Base-by-base conservation (phyloP, 2,888 invertebrate species). In the Hartigia nigra region DNA sequence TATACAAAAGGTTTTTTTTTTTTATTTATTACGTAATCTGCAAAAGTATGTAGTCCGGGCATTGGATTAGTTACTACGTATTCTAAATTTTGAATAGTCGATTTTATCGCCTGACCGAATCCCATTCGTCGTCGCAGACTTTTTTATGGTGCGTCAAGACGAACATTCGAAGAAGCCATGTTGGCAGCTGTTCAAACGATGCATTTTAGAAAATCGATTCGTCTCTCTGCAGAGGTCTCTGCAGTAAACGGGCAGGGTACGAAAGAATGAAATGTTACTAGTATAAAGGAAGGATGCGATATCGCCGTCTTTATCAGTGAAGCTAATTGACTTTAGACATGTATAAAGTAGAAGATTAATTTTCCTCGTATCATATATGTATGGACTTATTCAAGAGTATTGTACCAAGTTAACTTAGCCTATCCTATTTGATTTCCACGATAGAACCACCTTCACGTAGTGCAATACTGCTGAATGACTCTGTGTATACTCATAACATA, bases 171-270 rank as follows among this genome's bases (percentile, higher is more conserved):
- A 55, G 23, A 9, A 23, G 55, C 55, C 55, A 55, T 83, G 77
- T 80, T 87, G 86, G 86, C 86, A 87, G 80, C 81, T 77, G 84
- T 82, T 87, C 86, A 84, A 87, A 83, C 80, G 83, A 83, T 82
- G 83, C 82, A 84, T 87, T 86, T 83, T 75, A 77, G 83, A 84
- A 87, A 86, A 87, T 86, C 86, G 84, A 84, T 86, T 80, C 80
- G 79, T 75, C 80, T 79, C 55, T 23, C 55, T 23, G 55, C 76
- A 78, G 78, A 76, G 69, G 75, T 77, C 75, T 69, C 77, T 77
- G 77, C 77, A 75, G 35, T 39, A 12, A 69, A 76, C 55, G 55
- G 23, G 76, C 34, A 69, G 31, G 70, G 31, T 77, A 69, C 4
- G 55, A 55, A 55, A 9, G 23, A 23, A 55, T 12, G 37, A 37